These are phyloP conservation scores for Mnemiopsis leidyi DNA, from an alignment of 37 sponge, comb jelly and placozoan species.

Conservation along the genomic window DNA sequence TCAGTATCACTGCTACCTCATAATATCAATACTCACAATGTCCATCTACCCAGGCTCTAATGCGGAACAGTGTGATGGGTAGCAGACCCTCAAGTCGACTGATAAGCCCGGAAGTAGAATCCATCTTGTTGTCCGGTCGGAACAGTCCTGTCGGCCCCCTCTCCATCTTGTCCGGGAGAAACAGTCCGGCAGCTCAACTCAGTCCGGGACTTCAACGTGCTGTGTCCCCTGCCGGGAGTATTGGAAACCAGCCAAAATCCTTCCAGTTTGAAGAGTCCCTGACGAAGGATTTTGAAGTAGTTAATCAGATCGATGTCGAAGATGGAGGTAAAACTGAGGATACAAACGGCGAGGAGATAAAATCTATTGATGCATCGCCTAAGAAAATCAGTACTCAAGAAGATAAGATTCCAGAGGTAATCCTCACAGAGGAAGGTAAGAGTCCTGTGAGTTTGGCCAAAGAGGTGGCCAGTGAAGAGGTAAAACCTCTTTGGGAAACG, in stretches of 20 bases:
- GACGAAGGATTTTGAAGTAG: not conserved
- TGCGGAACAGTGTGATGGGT: conserved; percentile 29
- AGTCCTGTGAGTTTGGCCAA: not conserved
- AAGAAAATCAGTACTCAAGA: not conserved
- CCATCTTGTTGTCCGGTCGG: conserved; percentile 22
- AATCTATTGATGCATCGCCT: not conserved
- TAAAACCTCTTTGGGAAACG: not conserved
- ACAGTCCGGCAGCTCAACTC: not conserved
- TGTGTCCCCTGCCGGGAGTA: not conserved
- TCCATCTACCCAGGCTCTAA: not conserved
- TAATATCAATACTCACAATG: no score
- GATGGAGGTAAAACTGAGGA: not conserved
- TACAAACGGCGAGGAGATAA: not conserved
- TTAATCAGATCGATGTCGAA: not conserved
- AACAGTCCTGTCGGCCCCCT: conserved; percentile 42
- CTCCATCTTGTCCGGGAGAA: conserved; percentile 13
- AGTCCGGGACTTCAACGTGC: not conserved
- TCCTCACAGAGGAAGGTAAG: not conserved
- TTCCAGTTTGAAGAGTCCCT: not conserved
- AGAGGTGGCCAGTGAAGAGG: not conserved
- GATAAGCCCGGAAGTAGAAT: conserved; percentile 47
- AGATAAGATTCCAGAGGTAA: not conserved
- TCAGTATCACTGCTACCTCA: no score
- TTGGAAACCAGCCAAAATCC: not conserved
- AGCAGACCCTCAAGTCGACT: not conserved